Evolutionary conservation across 2,888 invertebrate species (phyloP).

Genomic region (Callosobruchus maculatus): DNA sequence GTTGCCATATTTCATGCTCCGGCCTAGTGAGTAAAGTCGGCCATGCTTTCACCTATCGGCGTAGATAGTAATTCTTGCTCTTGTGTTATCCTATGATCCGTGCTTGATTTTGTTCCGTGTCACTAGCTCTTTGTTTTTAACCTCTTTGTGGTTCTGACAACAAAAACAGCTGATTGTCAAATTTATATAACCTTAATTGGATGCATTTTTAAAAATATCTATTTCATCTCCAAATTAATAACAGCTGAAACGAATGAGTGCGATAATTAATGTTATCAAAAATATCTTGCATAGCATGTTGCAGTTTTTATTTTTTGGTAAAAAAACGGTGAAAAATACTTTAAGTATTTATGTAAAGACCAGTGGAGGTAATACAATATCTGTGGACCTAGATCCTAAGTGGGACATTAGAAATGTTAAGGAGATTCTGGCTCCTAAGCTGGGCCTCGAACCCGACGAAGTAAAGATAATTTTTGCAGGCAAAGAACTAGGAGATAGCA

Average conservation of each 20-base stretch:
- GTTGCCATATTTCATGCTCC: no score
- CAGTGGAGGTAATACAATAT: slow-evolving; percentile 61
- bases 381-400: slow-evolving; percentile 66
- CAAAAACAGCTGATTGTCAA: not conserved
- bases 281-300: slow-evolving; percentile 60
- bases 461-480: slow-evolving; percentile 78
- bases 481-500: slow-evolving; percentile 69
- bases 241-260: slow-evolving; percentile 50
- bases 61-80: no score
- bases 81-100: no score
- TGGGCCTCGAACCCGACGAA: slow-evolving; percentile 65
- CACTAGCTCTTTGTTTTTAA: no score
- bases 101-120: no score
- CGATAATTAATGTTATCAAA: slow-evolving; percentile 56
- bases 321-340: slow-evolving; percentile 57
- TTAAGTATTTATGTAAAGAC: slow-evolving; percentile 67
- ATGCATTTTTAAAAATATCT: not conserved
- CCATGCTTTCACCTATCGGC: no score
- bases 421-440: slow-evolving; percentile 64
- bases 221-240: not conserved
- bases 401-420: slow-evolving; percentile 74
- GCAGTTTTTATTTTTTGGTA: slow-evolving; percentile 60
- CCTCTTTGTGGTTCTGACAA: not conserved
- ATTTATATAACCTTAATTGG: not conserved
- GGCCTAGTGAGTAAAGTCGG: no score